Conservation (phyloP, 2,797 vertebrate genomes). For the Leptodactylus fallax region DNA sequence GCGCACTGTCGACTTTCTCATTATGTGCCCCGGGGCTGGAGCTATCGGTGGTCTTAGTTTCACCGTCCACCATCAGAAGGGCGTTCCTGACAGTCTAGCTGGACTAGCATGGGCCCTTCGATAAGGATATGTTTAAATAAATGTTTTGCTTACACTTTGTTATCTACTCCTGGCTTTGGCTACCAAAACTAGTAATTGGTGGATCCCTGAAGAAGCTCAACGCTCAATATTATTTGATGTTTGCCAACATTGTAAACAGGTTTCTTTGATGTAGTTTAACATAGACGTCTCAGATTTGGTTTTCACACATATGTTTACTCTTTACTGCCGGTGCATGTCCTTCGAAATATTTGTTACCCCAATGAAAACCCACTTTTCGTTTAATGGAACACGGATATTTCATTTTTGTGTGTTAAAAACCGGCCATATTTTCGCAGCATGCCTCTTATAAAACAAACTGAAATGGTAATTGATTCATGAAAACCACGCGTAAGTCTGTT, state of each 20-base stretch:
- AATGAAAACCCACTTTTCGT: conserved; percentile 16
- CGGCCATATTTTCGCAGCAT: conserved; percentile 43
- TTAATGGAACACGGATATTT: conserved; percentile 42
- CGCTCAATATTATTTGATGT: background rate
- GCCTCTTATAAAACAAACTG: conserved; percentile 51
- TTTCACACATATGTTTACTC: conserved; percentile 2
- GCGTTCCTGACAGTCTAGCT: too few relatives aligned
- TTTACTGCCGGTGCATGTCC: background rate
- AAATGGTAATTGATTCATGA: conserved; percentile 56
- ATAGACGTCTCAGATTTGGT: too few relatives aligned
- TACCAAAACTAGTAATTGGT: background rate
- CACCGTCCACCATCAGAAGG: too few relatives aligned
- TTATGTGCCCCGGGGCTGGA: too few relatives aligned
- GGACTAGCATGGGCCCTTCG: too few relatives aligned
- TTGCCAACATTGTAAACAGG: background rate
- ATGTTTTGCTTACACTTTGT: too few relatives aligned
- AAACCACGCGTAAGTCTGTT: conserved; percentile 53
- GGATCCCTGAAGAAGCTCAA: background rate
- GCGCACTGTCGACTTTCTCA: too few relatives aligned
- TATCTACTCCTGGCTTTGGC: too few relatives aligned
- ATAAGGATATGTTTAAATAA: too few relatives aligned
- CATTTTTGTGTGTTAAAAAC: conserved; percentile 33
- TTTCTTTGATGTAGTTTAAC: background rate
- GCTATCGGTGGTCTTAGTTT: too few relatives aligned
- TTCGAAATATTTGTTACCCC: background rate